Percentiles rank a stretch among this genome's conserved stretches.
These are phyloP conservation scores for Aleiodes testaceus DNA, from an alignment of 2,888 invertebrate genomes.

Conservation along the genomic window DNA sequence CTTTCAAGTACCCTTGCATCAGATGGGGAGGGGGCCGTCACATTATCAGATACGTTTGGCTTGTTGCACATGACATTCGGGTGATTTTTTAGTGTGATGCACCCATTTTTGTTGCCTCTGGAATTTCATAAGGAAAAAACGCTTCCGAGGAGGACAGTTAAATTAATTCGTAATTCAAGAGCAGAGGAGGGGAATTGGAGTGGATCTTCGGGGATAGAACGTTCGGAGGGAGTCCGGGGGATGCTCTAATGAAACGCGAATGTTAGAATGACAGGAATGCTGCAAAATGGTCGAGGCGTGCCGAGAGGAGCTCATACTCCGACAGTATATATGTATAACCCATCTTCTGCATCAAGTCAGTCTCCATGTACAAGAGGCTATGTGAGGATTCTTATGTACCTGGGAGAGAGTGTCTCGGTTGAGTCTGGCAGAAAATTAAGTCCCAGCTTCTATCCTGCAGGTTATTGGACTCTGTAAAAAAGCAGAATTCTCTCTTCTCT, in stretches of 20 bases:
- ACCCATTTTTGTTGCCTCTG: too few species aligned
- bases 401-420: conserved; percentile 39
- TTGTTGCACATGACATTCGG: conserved; percentile 32
- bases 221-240: conserved; percentile 44
- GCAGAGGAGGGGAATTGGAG: neutral
- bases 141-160: neutral
- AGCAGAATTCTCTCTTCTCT: conserved; percentile 26
- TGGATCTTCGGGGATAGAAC: conserved; percentile 30
- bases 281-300: conserved; percentile 64
- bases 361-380: conserved; percentile 18
- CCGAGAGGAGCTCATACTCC: conserved; percentile 48
- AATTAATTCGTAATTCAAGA: conserved; percentile 25
- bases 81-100: too few species aligned
- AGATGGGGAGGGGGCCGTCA: conserved; percentile 49
- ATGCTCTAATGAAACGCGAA: conserved; percentile 69
- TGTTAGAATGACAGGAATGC: conserved; percentile 68
- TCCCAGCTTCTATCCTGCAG: conserved; percentile 51
- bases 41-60: conserved; percentile 60
- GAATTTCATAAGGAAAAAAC: neutral
- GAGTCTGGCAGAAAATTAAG: conserved; percentile 62
- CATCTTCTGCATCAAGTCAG: conserved; percentile 23
- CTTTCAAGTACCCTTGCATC: conserved; percentile 26
- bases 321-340: conserved; percentile 30
- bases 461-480: conserved; percentile 39
- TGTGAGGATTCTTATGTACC: conserved; percentile 21